Percentiles rank a stretch among this genome's conserved stretches.
Evolutionary conservation across 2,888 invertebrate species (phyloP).

Genomic region (Acronicta alni): DNA sequence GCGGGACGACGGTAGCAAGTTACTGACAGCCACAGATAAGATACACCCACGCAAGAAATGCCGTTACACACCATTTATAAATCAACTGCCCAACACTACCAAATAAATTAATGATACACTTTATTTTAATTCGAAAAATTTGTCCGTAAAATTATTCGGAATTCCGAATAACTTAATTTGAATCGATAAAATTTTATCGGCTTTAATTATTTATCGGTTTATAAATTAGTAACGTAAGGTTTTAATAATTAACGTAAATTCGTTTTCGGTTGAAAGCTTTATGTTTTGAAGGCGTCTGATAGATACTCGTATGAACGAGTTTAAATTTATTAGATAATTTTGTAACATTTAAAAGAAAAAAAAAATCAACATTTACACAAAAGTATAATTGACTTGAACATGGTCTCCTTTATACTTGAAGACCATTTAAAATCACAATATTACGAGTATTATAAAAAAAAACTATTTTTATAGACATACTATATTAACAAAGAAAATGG

Average conservation of each 20-base stretch:
- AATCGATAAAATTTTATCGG: conserved; percentile 43
- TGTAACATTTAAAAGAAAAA: no score
- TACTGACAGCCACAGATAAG: conserved; percentile 76
- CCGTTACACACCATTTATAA: conserved; percentile 54
- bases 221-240: conserved; percentile 29
- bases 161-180: conserved; percentile 49
- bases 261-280: conserved; percentile 34
- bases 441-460: no score
- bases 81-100: conserved; percentile 45
- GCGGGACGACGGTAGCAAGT: conserved; percentile 59
- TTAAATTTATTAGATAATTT: conserved; percentile 12
- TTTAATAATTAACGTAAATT: conserved; percentile 39
- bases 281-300: conserved; percentile 18
- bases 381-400: no score
- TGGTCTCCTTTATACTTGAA: no score
- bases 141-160: conserved; percentile 42
- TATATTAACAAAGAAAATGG: no score
- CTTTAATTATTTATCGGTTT: conserved; percentile 46
- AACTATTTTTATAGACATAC: no score
- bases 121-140: conserved; percentile 51
- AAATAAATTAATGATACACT: conserved; percentile 44
- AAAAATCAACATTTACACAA: no score
- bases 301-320: conserved; percentile 8
- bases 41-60: conserved; percentile 65
- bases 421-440: no score